Evolutionary conservation across 2,888 invertebrate genomes (phyloP).

Genomic region (Heliconius erato): DNA sequence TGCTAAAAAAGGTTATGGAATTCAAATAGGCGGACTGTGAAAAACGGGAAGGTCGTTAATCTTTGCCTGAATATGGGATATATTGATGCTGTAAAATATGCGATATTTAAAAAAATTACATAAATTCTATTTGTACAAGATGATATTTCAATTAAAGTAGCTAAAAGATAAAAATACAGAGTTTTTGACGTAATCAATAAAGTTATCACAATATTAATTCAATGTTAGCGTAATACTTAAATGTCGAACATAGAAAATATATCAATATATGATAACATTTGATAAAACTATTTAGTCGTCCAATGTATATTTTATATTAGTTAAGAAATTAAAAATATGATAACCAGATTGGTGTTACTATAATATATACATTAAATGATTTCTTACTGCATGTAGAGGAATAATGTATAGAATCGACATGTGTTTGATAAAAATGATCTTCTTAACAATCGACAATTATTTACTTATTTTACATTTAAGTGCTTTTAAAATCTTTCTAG

Average conservation of each 20-base stretch:
- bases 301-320: neutral
- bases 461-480: neutral
- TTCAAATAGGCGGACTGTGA: no score
- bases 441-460: neutral
- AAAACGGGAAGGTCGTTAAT: no score
- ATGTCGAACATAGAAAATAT: slow-evolving; percentile 41
- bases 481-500: neutral
- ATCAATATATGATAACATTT: neutral
- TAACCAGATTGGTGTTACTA: neutral
- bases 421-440: neutral
- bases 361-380: neutral
- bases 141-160: slow-evolving; percentile 6
- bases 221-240: slow-evolving; percentile 34
- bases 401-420: neutral
- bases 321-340: neutral
- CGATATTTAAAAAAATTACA: neutral
- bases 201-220: slow-evolving; percentile 29
- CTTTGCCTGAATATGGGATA: neutral
- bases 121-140: neutral
- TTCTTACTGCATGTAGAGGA: neutral
- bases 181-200: slow-evolving; percentile 42
- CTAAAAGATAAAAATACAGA: neutral
- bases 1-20: no score
- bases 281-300: neutral
- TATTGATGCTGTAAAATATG: neutral